Conservation (phyloP, 1,140 invertebrate genomes). For the Grapholita molesta region DNA sequence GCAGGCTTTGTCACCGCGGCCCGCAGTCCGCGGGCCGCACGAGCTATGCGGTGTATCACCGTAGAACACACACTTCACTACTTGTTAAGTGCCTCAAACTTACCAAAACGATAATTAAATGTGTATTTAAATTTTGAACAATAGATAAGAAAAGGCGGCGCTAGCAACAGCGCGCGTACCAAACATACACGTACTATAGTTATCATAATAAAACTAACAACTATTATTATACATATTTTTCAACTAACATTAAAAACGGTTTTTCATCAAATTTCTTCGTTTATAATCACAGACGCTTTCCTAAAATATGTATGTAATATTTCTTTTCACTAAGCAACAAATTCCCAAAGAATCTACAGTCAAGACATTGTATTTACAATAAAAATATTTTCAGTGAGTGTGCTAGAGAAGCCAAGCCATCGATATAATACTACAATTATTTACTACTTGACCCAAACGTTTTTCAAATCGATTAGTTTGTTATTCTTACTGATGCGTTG, state of each 20-base stretch:
- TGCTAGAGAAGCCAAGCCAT: background rate
- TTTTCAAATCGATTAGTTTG: background rate
- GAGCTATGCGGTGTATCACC: background rate
- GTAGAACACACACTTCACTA: background rate
- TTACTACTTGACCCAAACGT: background rate
- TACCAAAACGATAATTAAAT: background rate
- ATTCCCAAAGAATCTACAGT: conserved; percentile 56
- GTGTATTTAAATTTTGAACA: conserved; percentile 12
- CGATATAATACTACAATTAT: background rate
- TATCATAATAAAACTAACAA: conserved; percentile 52
- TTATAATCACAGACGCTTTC: conserved; percentile 77
- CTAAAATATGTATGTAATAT: conserved; percentile 73
- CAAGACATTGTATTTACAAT: conserved; percentile 33
- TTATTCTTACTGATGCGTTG: background rate
- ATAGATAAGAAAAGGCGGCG: conserved; percentile 42
- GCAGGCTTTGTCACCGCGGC: background rate
- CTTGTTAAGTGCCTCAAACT: conserved; percentile 8
- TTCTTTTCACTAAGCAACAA: conserved; percentile 59
- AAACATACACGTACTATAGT: conserved; percentile 27
- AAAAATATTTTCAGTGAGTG: conserved; percentile 51
- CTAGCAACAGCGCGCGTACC: conserved; percentile 18
- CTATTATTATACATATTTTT: conserved; percentile 52
- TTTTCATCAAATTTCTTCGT: conserved; percentile 69
- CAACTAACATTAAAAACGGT: conserved; percentile 65
- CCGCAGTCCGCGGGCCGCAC: background rate